Conservation (phyloP, 2,888 invertebrate genomes). For the Sesia bembeciformis region DNA sequence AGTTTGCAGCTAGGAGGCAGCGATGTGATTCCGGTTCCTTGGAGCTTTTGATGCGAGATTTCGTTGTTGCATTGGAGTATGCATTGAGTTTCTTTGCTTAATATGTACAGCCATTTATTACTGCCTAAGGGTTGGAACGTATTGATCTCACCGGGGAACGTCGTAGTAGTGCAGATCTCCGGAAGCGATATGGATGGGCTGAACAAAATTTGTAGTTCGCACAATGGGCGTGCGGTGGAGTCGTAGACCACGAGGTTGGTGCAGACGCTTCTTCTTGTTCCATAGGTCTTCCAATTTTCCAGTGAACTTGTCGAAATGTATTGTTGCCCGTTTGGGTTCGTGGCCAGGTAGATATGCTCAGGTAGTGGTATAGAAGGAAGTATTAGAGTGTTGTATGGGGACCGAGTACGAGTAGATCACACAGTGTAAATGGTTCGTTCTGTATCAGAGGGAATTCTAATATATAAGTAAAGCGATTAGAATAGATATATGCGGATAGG, state of each 20-base stretch:
- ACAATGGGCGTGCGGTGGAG: background rate
- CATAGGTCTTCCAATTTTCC: too few species aligned
- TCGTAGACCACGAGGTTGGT: conserved; percentile 2
- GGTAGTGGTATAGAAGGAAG: background rate
- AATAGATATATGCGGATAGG: background rate
- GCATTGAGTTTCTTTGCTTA: too few species aligned
- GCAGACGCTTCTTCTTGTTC: background rate
- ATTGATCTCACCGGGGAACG: too few species aligned
- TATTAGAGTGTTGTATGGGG: background rate
- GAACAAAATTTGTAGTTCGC: conserved; percentile 2
- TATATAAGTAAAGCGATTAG: background rate
- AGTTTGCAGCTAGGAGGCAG: too few species aligned
- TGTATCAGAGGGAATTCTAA: background rate
- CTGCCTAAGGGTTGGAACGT: too few species aligned
- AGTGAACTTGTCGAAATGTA: too few species aligned
- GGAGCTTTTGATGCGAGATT: too few species aligned
- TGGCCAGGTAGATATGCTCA: background rate
- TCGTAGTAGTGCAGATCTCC: too few species aligned
- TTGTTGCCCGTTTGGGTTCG: background rate
- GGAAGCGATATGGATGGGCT: background rate
- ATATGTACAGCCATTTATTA: too few species aligned
- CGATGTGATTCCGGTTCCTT: too few species aligned
- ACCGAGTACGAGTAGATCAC: background rate
- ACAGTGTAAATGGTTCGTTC: too few species aligned
- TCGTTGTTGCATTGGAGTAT: too few species aligned